Base-by-base conservation (phyloP, 30 jellyfish, hydroid and myxozoan genomes). In the Nemopilema nomurai region DNA sequence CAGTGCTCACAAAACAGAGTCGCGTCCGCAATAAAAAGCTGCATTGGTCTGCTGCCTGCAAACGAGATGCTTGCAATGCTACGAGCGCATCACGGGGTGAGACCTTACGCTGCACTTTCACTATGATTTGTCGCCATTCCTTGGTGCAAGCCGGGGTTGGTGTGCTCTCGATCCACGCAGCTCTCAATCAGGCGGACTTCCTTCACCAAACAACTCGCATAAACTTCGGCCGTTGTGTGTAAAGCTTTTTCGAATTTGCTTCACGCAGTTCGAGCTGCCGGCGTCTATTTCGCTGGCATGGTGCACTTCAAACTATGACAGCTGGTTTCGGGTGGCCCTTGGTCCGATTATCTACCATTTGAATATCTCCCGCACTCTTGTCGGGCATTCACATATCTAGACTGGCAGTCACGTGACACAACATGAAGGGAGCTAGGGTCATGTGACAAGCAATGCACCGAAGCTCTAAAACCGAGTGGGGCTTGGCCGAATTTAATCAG, bases 241-340 rank as follows among this genome's bases (percentile, higher is more conserved):
- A 51, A 33, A 21, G n/a, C 84, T 49, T 24, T 3, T 8, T 28
- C n/a, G 86, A 32, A 32, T n/a, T 83, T 53, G 57, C 67, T 68
- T 71, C 78, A 8, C 86, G 74, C 84, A 83, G 81, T 24, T 62
- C 0, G 13, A 33, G 20, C 29, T 19, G 65, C 28, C 77, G 73
- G 62, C 21, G 27, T 49, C 71, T 62, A 8, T 13, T 33, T 24
- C 49, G 68, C 29, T 23, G 0, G 86, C 32, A 78, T 52, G 86
- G 86, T 68, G 86, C 84, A 62, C 92, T 83, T 83, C 86, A 83
- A 83, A 71, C 86, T 83, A 29, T 57, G 80, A 52, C 83, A 57
- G 80, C 24, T 53, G 79, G 52, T 69, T 51, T 82, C 76, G 91
- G 85, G 91, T 69, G 85, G 91, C 85, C 79, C 51, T 26, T 50